Evolutionary conservation across 2,113 vertebrate genomes (phyloP).

Genomic region (Calidris pygmaea): DNA sequence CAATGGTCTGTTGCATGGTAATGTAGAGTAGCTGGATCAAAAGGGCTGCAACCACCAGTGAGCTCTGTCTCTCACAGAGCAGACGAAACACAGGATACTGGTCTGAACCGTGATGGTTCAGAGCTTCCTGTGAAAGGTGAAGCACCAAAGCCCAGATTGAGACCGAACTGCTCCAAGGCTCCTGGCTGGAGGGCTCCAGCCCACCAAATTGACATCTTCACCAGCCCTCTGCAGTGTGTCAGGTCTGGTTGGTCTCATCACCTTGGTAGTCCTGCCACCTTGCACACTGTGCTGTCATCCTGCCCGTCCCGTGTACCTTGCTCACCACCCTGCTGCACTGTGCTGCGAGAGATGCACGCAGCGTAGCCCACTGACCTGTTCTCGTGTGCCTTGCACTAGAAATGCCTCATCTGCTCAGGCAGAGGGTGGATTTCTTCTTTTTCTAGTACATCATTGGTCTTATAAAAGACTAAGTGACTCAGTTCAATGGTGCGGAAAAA

Average conservation of each 20-base stretch:
- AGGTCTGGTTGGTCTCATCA: accelerated
- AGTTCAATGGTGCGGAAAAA: slow-evolving; percentile 15
- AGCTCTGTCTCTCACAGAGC: background rate
- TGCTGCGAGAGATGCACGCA: background rate
- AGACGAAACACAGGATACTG: accelerated
- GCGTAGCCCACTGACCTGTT: background rate
- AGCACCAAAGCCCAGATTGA: background rate
- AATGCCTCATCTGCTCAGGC: background rate
- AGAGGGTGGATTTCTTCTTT: background rate
- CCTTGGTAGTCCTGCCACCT: background rate
- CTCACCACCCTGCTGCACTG: background rate
- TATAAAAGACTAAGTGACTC: background rate
- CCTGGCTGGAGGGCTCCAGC: background rate
- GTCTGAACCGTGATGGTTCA: accelerated
- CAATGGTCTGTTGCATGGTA: background rate
- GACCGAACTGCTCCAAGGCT: background rate
- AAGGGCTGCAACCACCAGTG: background rate
- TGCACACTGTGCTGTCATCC: background rate
- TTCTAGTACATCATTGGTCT: background rate
- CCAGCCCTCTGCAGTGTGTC: background rate
- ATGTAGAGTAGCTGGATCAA: background rate
- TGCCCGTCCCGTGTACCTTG: background rate
- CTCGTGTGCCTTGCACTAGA: background rate
- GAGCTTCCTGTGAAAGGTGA: background rate
- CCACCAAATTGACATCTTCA: background rate